Evolutionary conservation across 1,140 invertebrate species (phyloP), one percentile per base, ranked within the genome.

Genomic region (Gonioctena quinquepunctata): DNA sequence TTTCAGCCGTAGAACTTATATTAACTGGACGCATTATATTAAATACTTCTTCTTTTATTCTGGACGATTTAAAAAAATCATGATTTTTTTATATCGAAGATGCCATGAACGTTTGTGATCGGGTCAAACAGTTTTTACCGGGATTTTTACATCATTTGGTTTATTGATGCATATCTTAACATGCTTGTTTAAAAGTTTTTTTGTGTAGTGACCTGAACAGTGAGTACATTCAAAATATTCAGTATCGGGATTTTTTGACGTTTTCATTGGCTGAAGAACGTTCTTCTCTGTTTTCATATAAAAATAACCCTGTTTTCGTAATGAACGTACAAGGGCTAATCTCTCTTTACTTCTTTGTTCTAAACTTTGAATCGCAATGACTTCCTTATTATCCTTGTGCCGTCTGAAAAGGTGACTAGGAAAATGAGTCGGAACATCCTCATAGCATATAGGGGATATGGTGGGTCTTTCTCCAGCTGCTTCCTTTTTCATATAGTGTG

Each of bases 351-450:
- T 62, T 63, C 28, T 16, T 21, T 65, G 65, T 50, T 66, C 33
- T 18, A 70, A 19, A 62, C 8, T 66, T 62, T 60, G 21, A 11
- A 73, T 42, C 28, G n/a, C 3, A 60, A n/a, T 61, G 23, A 70
- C 71, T 11, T 73, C 27, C 59, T 67, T 18, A 50, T 67, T 13
- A 25, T 70, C 23, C 56, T 61, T 26, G 63, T 73, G 68, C 16
- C 70, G 71, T 21, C 71, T n/a, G 26, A 73, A 54, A 7, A 73
- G 26, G 48, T 73, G 71, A n/a, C 63, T 49, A n/a, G 57, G 13
- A 57, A 73, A 73, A 57, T 73, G 71, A 7, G 71, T 73, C 6
- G 27, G n/a, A 16, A 73, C 68, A 70, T 73, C 68, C 16, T 65
- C 16, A 54, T 19, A 73, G 25, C 68, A 73, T 8, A 73, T 62